Conservation (phyloP, 2,888 invertebrate species). For the Epicampocera succincta region DNA sequence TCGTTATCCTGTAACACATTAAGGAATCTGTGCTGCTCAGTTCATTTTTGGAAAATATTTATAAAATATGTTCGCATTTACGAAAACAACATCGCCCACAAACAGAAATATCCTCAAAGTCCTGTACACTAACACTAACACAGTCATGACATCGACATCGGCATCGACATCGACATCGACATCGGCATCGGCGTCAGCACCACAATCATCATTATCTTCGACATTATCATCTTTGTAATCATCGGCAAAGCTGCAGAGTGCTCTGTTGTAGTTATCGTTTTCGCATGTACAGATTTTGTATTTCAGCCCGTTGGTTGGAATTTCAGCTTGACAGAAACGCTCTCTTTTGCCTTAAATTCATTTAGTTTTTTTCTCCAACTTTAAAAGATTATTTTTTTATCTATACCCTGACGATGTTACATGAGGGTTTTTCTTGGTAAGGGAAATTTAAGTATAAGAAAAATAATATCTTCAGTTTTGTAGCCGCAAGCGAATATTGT, state of each 20-base stretch:
- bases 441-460: slow-evolving; percentile 32
- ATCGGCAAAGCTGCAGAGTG: slow-evolving; percentile 8
- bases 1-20: slow-evolving; percentile 28
- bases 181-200: not conserved
- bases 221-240: not conserved
- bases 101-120: slow-evolving; percentile 9
- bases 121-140: not conserved
- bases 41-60: slow-evolving; percentile 37
- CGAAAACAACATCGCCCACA: slow-evolving; percentile 27
- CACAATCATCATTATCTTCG: too few relatives aligned
- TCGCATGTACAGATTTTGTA: slow-evolving; percentile 33
- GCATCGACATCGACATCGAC: not conserved
- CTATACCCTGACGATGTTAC: slow-evolving; percentile 60
- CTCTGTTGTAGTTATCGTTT: slow-evolving; percentile 18
- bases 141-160: too few relatives aligned
- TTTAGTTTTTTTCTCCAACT: slow-evolving; percentile 13
- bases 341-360: slow-evolving; percentile 16
- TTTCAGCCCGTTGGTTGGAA: slow-evolving; percentile 25
- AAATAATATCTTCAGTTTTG: slow-evolving; percentile 11
- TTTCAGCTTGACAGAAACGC: slow-evolving; percentile 11
- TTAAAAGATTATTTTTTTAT: slow-evolving; percentile 60
- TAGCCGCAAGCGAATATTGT: slow-evolving; percentile 43
- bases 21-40: slow-evolving; percentile 21
- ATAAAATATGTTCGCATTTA: slow-evolving; percentile 62
- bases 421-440: slow-evolving; percentile 45